A percentile compares a stretch with the other conserved stretches of the same genome.
Conservation (phyloP, 2,888 invertebrate genomes). For the Nomada goodeniana region DNA sequence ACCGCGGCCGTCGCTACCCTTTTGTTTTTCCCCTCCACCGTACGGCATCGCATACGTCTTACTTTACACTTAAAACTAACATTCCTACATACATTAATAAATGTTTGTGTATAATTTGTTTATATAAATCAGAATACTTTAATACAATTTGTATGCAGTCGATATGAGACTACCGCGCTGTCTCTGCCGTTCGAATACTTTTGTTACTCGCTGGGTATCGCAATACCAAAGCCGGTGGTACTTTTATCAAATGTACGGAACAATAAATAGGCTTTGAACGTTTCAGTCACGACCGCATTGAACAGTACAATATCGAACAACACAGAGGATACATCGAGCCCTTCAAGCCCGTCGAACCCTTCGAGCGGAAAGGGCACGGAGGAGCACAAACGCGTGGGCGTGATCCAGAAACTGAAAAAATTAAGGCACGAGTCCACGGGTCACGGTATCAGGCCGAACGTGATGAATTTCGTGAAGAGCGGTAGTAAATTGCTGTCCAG, state of each 20-base stretch:
- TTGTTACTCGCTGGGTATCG: no score
- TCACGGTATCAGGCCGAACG: constrained; percentile 76
- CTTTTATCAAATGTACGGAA: not conserved
- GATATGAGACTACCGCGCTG: no score
- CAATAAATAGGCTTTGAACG: not conserved
- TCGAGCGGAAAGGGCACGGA: constrained; percentile 63
- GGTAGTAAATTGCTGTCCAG: constrained; percentile 75
- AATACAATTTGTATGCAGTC: no score
- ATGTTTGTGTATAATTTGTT: no score
- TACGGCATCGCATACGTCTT: no score
- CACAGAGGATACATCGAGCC: not conserved
- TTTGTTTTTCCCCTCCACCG: no score
- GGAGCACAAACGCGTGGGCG: constrained; percentile 68
- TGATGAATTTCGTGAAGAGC: constrained; percentile 78
- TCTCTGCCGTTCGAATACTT: no score
- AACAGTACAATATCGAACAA: constrained; percentile 8
- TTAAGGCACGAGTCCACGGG: constrained; percentile 75
- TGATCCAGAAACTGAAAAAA: constrained; percentile 79
- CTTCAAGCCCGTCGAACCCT: constrained; percentile 43
- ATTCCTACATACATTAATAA: no score
- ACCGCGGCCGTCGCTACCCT: no score
- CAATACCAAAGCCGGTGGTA: no score
- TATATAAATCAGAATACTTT: no score
- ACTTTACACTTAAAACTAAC: no score
- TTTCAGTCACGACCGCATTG: constrained; percentile 15